Evolutionary conservation across 2,113 vertebrate genomes (phyloP).

Genomic region (Naja naja): DNA sequence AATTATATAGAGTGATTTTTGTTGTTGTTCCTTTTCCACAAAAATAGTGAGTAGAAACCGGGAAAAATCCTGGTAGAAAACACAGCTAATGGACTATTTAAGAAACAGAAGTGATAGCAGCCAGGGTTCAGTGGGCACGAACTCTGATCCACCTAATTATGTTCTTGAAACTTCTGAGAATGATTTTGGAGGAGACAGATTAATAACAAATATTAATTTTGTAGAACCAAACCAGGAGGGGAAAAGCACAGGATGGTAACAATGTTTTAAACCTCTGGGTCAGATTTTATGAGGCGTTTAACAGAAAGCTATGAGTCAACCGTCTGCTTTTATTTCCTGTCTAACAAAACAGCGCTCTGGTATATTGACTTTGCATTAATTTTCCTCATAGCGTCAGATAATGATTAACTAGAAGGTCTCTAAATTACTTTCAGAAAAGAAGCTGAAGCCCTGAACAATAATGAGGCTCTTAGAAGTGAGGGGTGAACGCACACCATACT

Average conservation of each 20-base stretch:
- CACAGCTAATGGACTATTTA: neutral
- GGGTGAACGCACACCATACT: neutral
- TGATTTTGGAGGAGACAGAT: neutral
- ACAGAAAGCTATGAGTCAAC: slow-evolving; percentile 65
- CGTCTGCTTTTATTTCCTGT: slow-evolving; percentile 60
- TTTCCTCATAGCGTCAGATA: slow-evolving; percentile 51
- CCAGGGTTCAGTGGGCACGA: neutral
- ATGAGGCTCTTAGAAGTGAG: neutral
- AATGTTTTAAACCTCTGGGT: neutral
- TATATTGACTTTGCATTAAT: slow-evolving; percentile 34
- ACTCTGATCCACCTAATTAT: neutral
- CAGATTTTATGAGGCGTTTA: slow-evolving; percentile 36
- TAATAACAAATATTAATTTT: neutral
- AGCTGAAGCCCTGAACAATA: slow-evolving; percentile 21
- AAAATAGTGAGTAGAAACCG: neutral
- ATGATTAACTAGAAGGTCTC: slow-evolving; percentile 65
- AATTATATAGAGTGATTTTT: neutral
- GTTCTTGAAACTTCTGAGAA: neutral
- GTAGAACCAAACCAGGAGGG: neutral
- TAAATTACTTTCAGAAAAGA: slow-evolving; percentile 56
- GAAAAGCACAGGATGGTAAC: neutral
- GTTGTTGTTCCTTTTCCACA: neutral
- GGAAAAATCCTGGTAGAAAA: neutral
- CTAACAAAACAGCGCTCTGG: slow-evolving; percentile 35
- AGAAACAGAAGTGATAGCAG: neutral